Conservation (phyloP, 2,113 vertebrate genomes). For the Cairina moschata region DNA sequence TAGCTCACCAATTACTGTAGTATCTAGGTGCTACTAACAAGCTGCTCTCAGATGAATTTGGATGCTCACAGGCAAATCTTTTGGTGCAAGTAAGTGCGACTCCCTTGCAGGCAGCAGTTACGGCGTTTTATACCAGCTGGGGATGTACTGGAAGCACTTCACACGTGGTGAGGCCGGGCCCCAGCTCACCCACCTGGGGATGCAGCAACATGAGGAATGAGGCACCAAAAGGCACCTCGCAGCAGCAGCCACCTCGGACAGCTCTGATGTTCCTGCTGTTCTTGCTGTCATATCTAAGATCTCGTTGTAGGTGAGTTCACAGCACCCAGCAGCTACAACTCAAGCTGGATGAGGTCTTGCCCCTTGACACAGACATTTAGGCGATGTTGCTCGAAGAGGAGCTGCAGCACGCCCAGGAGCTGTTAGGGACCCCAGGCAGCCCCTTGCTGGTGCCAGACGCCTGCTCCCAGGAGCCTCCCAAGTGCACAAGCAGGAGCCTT, state of each 20-base stretch:
- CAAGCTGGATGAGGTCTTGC: not conserved
- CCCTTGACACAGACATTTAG: not conserved
- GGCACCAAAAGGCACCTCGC: not conserved
- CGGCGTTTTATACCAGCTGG: not conserved
- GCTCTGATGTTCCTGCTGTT: not conserved
- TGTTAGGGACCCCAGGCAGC: not conserved
- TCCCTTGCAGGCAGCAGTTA: not conserved
- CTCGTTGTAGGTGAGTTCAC: not conserved
- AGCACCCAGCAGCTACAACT: accelerated
- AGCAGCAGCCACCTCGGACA: not conserved
- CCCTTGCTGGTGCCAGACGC: not conserved
- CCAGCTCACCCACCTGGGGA: not conserved
- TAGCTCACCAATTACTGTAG: slow-evolving; percentile 38
- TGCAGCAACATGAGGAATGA: not conserved
- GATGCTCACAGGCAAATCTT: not conserved
- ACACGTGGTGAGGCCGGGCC: accelerated
- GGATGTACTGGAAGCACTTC: not conserved
- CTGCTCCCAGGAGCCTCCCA: not conserved
- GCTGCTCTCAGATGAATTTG: slow-evolving; percentile 5
- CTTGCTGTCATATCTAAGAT: not conserved
- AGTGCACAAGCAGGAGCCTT: not conserved
- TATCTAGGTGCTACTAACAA: slow-evolving; percentile 61
- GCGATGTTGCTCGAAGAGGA: not conserved
- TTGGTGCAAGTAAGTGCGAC: not conserved
- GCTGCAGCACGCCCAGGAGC: not conserved